A percentile compares a stretch with the other conserved stretches of the same genome.
phyloP scores from a whole-genome alignment of 2,888 invertebrate genomes.

The Catocala sponsa region DNA sequence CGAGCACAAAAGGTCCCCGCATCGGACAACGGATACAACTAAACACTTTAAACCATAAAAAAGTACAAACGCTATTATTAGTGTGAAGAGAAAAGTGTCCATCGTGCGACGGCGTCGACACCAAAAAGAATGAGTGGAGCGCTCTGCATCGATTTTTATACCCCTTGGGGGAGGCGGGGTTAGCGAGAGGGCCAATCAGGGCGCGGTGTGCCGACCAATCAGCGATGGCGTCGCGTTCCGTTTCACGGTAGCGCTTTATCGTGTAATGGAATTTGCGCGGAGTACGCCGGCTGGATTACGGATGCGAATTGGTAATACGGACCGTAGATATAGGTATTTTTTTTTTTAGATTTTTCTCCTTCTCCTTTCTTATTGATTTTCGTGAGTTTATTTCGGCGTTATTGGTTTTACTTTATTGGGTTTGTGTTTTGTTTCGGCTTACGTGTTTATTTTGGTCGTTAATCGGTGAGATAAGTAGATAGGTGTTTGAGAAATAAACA shows the following conservation, averaged over 20 bases:
- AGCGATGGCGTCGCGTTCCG: conserved; percentile 70
- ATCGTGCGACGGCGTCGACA: conserved; percentile 64
- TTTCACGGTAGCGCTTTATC: conserved; percentile 73
- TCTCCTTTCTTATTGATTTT: conserved; percentile 57
- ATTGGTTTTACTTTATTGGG: conserved; percentile 49
- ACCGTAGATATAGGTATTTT: conserved; percentile 18
- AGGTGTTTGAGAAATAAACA: too few relatives aligned
- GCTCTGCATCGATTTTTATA: conserved; percentile 86
- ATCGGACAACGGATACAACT: conserved; percentile 82
- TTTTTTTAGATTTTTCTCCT: conserved; percentile 54
- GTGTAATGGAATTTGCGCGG: conserved; percentile 86
- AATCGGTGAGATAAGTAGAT: neutral
- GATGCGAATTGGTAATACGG: conserved; percentile 75
- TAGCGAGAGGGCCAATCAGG: conserved; percentile 78
- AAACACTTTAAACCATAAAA: conserved; percentile 84
- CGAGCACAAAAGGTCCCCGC: conserved; percentile 76
- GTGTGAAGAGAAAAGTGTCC: conserved; percentile 81
- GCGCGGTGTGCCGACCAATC: conserved; percentile 84
- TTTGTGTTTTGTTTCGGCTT: conserved; percentile 17
- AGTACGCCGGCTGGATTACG: conserved; percentile 77
- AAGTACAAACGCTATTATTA: conserved; percentile 84
- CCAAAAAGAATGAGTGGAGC: conserved; percentile 75
- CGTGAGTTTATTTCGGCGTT: conserved; percentile 49
- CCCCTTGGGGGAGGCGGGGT: conserved; percentile 82
- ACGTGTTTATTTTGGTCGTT: neutral